These are phyloP conservation scores for Rutilus rutilus DNA, from an alignment of 2,113 vertebrate species.

Conservation along the genomic window DNA sequence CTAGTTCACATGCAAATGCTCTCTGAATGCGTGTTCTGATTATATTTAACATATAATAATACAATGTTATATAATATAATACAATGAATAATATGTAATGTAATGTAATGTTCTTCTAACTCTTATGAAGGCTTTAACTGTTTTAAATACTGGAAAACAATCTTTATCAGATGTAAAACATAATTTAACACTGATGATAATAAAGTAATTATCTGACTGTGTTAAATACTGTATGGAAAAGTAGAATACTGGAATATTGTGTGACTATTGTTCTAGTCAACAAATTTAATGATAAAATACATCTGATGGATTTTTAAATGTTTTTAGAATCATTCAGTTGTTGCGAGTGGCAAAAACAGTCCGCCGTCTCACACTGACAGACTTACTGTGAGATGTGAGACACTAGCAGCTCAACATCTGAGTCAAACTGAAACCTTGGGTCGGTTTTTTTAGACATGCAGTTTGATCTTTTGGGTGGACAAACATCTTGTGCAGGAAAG, in stretches of 20 bases:
- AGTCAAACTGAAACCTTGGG: constrained; percentile 3
- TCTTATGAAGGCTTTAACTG: too few relatives aligned
- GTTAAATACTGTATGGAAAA: too few relatives aligned
- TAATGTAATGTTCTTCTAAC: too few relatives aligned
- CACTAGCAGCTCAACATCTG: neutral
- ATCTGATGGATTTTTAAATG: neutral
- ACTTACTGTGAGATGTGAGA: neutral
- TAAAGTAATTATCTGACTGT: too few relatives aligned
- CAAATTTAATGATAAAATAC: neutral
- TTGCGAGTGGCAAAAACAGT: neutral
- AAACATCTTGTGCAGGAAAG: neutral
- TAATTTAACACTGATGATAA: too few relatives aligned
- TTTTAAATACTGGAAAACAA: too few relatives aligned
- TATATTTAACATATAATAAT: too few relatives aligned
- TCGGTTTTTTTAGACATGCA: neutral
- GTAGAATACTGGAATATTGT: neutral
- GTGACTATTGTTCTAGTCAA: neutral
- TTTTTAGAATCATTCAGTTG: neutral
- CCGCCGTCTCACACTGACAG: neutral
- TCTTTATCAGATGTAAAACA: too few relatives aligned
- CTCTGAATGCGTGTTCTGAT: too few relatives aligned
- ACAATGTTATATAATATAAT: too few relatives aligned
- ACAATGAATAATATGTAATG: too few relatives aligned
- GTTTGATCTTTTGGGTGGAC: neutral
- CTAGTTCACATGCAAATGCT: neutral